These are phyloP conservation scores for Myodes glareolus DNA, from an alignment of 2,113 vertebrate species.

Conservation along the genomic window DNA sequence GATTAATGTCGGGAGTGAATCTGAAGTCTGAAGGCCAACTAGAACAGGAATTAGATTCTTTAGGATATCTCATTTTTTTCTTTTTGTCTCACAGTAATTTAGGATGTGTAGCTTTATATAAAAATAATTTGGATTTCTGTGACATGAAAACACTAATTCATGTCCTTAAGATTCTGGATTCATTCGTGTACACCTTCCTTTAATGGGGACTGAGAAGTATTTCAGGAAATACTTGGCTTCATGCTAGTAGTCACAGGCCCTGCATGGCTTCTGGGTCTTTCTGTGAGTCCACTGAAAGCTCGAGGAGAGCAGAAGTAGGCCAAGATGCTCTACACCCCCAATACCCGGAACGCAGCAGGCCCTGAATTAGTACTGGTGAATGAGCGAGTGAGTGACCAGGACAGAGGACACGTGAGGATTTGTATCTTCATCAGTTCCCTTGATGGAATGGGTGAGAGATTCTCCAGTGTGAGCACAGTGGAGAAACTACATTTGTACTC, in stretches of 20 bases:
- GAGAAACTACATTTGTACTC: slow-evolving; percentile 40
- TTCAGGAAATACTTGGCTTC: background rate
- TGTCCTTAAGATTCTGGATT: background rate
- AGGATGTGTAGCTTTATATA: slow-evolving; percentile 32
- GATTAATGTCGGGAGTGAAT: background rate
- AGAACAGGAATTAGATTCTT: background rate
- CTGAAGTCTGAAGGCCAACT: slow-evolving; percentile 26
- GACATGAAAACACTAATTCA: background rate
- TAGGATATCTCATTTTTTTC: background rate
- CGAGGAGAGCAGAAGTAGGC: background rate
- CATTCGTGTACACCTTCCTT: background rate
- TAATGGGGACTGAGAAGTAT: background rate
- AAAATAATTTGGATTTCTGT: slow-evolving; percentile 36
- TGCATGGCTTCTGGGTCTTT: background rate
- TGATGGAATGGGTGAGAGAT: background rate
- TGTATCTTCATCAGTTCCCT: background rate
- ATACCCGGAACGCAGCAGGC: background rate
- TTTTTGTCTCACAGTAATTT: background rate
- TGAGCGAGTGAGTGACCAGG: background rate
- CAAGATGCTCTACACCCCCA: background rate
- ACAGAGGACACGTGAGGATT: background rate
- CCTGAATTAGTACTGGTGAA: background rate
- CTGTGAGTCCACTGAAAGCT: background rate
- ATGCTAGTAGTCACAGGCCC: background rate
- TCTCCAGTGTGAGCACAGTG: background rate